phyloP scores from a whole-genome alignment of 2,888 invertebrate species.

The Candidula unifasciata region DNA sequence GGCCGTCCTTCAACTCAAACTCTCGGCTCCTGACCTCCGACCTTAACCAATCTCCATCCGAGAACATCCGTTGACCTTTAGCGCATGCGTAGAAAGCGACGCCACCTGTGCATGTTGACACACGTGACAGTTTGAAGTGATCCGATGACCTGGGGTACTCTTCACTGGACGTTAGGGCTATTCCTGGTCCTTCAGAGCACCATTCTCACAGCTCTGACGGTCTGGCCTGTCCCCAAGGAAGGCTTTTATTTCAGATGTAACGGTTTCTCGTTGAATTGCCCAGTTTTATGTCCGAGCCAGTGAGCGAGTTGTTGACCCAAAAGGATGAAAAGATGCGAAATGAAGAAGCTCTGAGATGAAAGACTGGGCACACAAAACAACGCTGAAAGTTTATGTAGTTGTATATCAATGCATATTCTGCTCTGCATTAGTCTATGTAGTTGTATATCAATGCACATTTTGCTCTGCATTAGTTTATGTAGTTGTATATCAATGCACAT shows the following conservation, averaged over 20 bases:
- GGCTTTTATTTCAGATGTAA: conserved; percentile 25
- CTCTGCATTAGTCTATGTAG: no score
- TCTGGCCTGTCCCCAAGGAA: neutral
- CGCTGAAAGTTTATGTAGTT: neutral
- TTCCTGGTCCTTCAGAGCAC: conserved; percentile 20
- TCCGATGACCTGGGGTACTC: conserved; percentile 32
- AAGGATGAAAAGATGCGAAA: neutral
- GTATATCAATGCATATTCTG: neutral
- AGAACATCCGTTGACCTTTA: conserved; percentile 42
- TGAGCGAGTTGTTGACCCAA: neutral
- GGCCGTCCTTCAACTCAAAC: conserved; percentile 21
- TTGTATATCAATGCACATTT: no score
- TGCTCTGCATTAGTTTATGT: no score
- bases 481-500: no score
- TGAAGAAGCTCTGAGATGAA: neutral
- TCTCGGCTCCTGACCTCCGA: conserved; percentile 40
- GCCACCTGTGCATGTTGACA: conserved; percentile 54
- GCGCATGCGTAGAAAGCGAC: conserved; percentile 45
- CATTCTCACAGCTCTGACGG: neutral
- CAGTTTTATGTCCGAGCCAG: neutral
- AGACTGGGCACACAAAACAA: neutral
- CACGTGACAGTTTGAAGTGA: conserved; percentile 52
- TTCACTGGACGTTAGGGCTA: neutral
- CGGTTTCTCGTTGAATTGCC: neutral
- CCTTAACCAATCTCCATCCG: conserved; percentile 40